A percentile compares a stretch with the other conserved stretches of the same genome.
Evolutionary conservation across 2,888 invertebrate genomes (phyloP).

Genomic region (Hydrotaea cyrtoneurina): DNA sequence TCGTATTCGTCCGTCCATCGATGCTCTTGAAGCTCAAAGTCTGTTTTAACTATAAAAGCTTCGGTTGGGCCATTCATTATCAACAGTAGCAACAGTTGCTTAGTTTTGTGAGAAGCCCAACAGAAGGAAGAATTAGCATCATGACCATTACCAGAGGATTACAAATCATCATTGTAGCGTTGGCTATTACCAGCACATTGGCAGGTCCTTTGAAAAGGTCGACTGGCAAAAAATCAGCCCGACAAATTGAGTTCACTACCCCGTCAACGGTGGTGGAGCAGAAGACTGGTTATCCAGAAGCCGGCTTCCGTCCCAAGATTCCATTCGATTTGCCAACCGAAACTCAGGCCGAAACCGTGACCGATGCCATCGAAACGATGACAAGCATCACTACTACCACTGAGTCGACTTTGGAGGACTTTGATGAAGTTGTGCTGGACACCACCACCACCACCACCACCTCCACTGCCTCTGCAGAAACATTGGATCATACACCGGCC

Average conservation of each 20-base stretch:
- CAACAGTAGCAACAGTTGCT: slow-evolving; percentile 53
- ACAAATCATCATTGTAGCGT: slow-evolving; percentile 48
- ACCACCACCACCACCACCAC: not conserved
- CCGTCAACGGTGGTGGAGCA: slow-evolving; percentile 55
- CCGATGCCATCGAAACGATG: slow-evolving; percentile 63
- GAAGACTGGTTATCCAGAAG: slow-evolving; percentile 77
- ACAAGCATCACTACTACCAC: slow-evolving; percentile 48
- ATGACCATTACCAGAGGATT: slow-evolving; percentile 53
- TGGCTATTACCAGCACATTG: slow-evolving; percentile 44
- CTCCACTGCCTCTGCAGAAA: slow-evolving; percentile 45
- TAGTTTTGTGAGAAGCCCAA: slow-evolving; percentile 8
- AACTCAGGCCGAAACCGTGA: slow-evolving; percentile 67
- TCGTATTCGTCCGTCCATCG: not conserved
- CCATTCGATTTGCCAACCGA: slow-evolving; percentile 75
- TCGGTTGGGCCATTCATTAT: slow-evolving; percentile 33
- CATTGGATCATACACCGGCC: slow-evolving; percentile 72
- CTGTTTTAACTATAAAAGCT: slow-evolving; percentile 65
- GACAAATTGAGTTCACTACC: slow-evolving; percentile 71
- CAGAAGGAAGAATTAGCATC: slow-evolving; percentile 33
- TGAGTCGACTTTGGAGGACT: slow-evolving; percentile 62
- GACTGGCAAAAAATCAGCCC: slow-evolving; percentile 69
- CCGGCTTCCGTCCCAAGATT: slow-evolving; percentile 76
- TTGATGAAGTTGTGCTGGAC: slow-evolving; percentile 48
- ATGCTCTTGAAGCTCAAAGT: not conserved
- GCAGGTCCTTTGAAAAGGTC: slow-evolving; percentile 48